A percentile compares a stretch with the other conserved stretches of the same genome.
Conservation (phyloP, 2,797 vertebrate genomes). For the Harpagifer antarcticus region DNA sequence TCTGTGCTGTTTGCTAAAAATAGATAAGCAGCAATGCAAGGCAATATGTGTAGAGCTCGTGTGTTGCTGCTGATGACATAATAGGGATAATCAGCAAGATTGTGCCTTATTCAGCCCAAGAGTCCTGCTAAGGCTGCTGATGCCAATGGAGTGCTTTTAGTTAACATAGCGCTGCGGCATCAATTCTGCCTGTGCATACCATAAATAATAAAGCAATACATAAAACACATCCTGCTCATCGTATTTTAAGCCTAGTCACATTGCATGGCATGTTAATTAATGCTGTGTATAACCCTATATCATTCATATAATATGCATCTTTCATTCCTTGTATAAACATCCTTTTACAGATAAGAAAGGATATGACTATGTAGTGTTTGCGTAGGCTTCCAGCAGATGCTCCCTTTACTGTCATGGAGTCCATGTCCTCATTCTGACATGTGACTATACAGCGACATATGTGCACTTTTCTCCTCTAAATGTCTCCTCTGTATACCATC, state of each 20-base stretch:
- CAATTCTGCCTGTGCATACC: slow-evolving; percentile 16
- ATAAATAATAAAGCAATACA: slow-evolving; percentile 34
- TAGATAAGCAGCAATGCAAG: slow-evolving; percentile 49
- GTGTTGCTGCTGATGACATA: slow-evolving; percentile 58
- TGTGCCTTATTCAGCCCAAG: slow-evolving; percentile 37
- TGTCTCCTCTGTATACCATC: slow-evolving; percentile 65
- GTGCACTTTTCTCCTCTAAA: slow-evolving; percentile 72
- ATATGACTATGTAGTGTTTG: slow-evolving; percentile 22
- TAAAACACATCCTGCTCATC: slow-evolving; percentile 27
- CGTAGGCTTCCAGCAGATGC: slow-evolving; percentile 50
- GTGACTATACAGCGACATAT: slow-evolving; percentile 47
- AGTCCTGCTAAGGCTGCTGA: slow-evolving; percentile 33
- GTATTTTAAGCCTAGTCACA: not conserved
- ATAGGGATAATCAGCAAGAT: slow-evolving; percentile 55
- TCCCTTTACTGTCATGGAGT: slow-evolving; percentile 39
- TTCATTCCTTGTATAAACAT: slow-evolving; percentile 26
- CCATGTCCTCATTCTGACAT: slow-evolving; percentile 63
- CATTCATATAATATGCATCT: slow-evolving; percentile 29
- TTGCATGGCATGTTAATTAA: not conserved
- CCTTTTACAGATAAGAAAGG: slow-evolving; percentile 5
- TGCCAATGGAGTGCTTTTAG: slow-evolving; percentile 32
- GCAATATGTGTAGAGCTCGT: slow-evolving; percentile 31
- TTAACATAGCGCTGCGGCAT: slow-evolving; percentile 39
- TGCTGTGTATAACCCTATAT: not conserved
- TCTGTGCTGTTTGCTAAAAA: slow-evolving; percentile 52